Conservation (phyloP, 1,140 invertebrate species). For the Diuraphis noxia region DNA sequence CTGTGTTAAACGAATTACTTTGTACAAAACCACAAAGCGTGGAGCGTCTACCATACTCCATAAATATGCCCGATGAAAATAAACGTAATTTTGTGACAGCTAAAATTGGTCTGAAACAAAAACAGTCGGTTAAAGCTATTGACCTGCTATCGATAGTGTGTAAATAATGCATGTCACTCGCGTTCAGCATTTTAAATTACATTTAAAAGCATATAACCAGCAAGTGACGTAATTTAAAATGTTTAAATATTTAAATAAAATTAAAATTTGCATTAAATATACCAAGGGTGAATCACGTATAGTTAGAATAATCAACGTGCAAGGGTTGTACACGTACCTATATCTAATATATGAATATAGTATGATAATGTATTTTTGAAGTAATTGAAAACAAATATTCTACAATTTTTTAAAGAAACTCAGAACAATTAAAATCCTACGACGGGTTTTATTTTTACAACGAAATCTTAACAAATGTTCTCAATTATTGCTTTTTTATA, state of each 20-base stretch:
- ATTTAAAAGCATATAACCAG: not conserved
- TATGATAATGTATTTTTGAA: not conserved
- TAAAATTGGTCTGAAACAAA: constrained; percentile 2
- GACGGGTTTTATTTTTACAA: not conserved
- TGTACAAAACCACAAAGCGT: not conserved
- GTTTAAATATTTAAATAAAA: constrained; percentile 24
- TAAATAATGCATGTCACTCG: constrained; percentile 2
- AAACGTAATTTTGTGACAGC: constrained; percentile 7
- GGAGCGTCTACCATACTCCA: not conserved
- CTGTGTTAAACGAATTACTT: not conserved
- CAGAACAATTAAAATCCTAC: not conserved
- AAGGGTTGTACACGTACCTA: not conserved
- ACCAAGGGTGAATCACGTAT: not conserved
- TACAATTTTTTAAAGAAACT: not conserved
- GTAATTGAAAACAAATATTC: not conserved
- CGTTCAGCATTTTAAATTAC: not conserved
- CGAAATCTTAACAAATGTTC: not conserved
- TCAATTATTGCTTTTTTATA: not conserved
- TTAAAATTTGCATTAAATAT: constrained; percentile 19
- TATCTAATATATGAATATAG: not conserved
- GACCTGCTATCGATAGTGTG: not conserved
- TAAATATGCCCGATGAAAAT: not conserved
- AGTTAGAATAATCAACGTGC: not conserved
- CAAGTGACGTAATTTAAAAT: not conserved
- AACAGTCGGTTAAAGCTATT: not conserved